Evolutionary conservation across 1,140 invertebrate species (phyloP).

Genomic region (Maniola jurtina): DNA sequence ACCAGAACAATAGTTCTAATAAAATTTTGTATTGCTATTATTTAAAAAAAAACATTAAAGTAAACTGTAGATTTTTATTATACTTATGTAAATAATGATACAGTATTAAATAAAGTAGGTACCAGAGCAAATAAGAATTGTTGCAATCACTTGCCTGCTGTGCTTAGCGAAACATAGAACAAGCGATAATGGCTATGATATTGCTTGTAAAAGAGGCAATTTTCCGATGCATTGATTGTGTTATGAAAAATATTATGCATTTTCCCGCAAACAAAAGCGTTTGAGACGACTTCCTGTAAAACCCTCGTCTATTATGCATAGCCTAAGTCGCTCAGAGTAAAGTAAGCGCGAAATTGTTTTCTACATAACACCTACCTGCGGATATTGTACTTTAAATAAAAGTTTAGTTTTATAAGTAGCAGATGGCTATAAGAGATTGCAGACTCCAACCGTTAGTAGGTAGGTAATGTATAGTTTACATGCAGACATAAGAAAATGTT

Average conservation of each 20-base stretch:
- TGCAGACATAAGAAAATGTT: too few relatives aligned
- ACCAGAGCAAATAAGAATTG: not conserved
- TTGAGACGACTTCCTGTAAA: conserved; percentile 57
- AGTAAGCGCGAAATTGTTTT: conserved; percentile 68
- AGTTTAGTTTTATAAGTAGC: not conserved
- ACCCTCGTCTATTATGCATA: conserved; percentile 60
- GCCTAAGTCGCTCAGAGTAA: conserved; percentile 57
- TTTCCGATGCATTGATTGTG: conserved; percentile 43
- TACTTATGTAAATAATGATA: too few relatives aligned
- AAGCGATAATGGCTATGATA: conserved; percentile 52
- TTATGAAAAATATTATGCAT: conserved; percentile 61
- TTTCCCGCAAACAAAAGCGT: conserved; percentile 62
- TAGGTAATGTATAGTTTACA: too few relatives aligned
- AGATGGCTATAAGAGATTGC: too few relatives aligned
- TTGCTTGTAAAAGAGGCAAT: conserved; percentile 48
- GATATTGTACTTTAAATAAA: conserved; percentile 12
- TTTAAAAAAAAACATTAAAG: too few relatives aligned
- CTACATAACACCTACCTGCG: conserved; percentile 18
- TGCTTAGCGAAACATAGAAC: conserved; percentile 26
- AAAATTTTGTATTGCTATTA: too few relatives aligned
- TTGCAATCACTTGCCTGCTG: conserved; percentile 23
- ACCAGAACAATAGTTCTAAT: too few relatives aligned
- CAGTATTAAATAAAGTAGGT: not conserved
- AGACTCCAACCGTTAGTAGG: too few relatives aligned
- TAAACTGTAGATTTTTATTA: too few relatives aligned